phyloP scores from a whole-genome alignment of 2,888 invertebrate genomes.

The Notocelia uddmanniana region DNA sequence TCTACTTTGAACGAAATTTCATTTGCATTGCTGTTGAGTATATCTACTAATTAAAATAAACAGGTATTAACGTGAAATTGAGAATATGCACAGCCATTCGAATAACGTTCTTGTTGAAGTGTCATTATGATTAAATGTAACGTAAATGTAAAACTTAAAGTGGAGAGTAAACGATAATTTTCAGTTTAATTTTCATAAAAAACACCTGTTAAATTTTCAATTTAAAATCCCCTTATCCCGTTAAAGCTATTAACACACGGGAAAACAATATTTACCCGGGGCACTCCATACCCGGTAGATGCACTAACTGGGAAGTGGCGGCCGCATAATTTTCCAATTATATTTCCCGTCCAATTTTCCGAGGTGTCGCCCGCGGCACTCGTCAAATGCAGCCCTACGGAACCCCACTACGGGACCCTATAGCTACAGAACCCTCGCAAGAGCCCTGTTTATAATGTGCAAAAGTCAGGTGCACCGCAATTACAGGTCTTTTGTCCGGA shows the following conservation, averaged over 20 bases:
- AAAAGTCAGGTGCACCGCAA: constrained; percentile 66
- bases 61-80: constrained; percentile 1
- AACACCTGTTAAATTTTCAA: constrained; percentile 48
- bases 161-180: not conserved
- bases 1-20: not conserved
- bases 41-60: not conserved
- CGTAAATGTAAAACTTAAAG: not conserved
- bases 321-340: constrained; percentile 86
- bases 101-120: not conserved
- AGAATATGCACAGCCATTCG: not conserved
- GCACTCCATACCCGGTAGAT: constrained; percentile 51
- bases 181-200: constrained; percentile 6
- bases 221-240: constrained; percentile 48
- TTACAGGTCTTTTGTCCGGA: constrained; percentile 50
- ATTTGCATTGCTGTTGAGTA: not conserved
- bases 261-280: constrained; percentile 44
- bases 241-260: constrained; percentile 44
- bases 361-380: constrained; percentile 83
- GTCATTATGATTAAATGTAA: not conserved
- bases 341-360: constrained; percentile 86
- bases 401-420: constrained; percentile 52
- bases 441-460: constrained; percentile 60
- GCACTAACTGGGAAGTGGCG: constrained; percentile 67
- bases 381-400: constrained; percentile 80
- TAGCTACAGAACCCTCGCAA: constrained; percentile 51